A percentile compares a stretch with the other conserved stretches of the same genome.
phyloP scores from a whole-genome alignment of 2,113 vertebrate species.

The Triplophysa tibetana region DNA sequence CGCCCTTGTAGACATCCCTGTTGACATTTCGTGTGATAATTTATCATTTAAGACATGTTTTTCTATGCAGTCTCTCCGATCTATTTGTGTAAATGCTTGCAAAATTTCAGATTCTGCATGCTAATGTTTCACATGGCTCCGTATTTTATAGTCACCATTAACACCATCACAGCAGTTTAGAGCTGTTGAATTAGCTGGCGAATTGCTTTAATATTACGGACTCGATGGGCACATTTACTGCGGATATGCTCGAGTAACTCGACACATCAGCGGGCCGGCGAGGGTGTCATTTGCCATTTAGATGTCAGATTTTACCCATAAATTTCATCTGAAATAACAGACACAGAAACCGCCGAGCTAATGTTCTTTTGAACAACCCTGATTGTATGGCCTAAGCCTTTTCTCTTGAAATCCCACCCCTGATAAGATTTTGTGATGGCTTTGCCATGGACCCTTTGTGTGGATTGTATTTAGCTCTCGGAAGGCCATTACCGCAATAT shows the following conservation, averaged over 20 bases:
- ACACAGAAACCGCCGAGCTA: constrained; percentile 34
- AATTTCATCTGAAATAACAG: constrained; percentile 46
- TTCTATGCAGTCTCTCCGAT: constrained; percentile 22
- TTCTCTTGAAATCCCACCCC: background rate
- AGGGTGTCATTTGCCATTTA: constrained; percentile 50
- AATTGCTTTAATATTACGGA: constrained; percentile 34
- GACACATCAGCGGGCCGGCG: constrained; percentile 28
- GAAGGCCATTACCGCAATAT: background rate
- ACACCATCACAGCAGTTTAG: constrained; percentile 38
- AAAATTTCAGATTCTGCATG: constrained; percentile 39
- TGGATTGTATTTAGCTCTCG: constrained; percentile 10
- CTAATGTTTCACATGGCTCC: constrained; percentile 38
- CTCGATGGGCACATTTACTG: constrained; percentile 38
- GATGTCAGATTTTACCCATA: constrained; percentile 43
- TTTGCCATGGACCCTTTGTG: background rate
- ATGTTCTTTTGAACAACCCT: constrained; percentile 39
- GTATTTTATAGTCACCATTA: constrained; percentile 45
- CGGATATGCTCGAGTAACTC: constrained; percentile 48
- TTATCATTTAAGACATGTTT: constrained; percentile 29
- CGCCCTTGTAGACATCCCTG: constrained; percentile 1
- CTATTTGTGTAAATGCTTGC: constrained; percentile 40
- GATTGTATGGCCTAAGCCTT: constrained; percentile 27
- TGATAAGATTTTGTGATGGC: background rate
- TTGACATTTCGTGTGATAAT: constrained; percentile 33
- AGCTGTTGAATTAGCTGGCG: constrained; percentile 28